These are phyloP conservation scores for Macrophya alboannulata DNA, from an alignment of 2,888 invertebrate species.

Conservation along the genomic window DNA sequence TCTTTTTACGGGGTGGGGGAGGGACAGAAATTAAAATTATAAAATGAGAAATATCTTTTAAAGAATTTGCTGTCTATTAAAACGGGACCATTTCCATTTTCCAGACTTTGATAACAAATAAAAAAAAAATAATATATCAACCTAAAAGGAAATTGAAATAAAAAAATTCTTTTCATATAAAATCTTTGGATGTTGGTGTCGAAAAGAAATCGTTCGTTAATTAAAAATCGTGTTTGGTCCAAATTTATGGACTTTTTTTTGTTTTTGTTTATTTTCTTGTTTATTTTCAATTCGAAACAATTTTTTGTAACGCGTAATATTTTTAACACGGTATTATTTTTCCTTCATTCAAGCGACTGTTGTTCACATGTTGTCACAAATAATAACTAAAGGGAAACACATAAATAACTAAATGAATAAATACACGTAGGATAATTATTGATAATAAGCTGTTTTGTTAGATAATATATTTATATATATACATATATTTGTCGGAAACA, in stretches of 20 bases:
- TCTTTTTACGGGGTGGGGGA: neutral
- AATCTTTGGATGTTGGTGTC: neutral
- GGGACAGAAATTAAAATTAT: neutral
- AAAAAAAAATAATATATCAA: neutral
- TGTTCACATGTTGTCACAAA: neutral
- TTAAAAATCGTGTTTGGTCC: neutral
- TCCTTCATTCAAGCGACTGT: neutral
- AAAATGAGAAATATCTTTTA: neutral
- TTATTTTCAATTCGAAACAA: neutral
- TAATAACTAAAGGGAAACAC: neutral
- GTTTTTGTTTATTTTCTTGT: neutral
- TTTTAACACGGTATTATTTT: constrained; percentile 21
- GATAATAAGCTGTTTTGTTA: constrained; percentile 4
- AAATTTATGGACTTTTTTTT: neutral
- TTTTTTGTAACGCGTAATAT: neutral
- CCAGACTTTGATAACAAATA: neutral
- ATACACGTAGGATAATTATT: constrained; percentile 15
- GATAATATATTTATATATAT: neutral
- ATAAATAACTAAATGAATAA: neutral
- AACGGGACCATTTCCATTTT: neutral
- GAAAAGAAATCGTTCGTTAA: neutral
- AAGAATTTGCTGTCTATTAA: neutral
- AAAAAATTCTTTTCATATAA: neutral
- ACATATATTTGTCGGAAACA: neutral
- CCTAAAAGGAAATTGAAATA: neutral